Evolutionary conservation across 2,113 vertebrate species (phyloP), one percentile per base, ranked within the genome.

Genomic region (Hyperoodon ampullatus): DNA sequence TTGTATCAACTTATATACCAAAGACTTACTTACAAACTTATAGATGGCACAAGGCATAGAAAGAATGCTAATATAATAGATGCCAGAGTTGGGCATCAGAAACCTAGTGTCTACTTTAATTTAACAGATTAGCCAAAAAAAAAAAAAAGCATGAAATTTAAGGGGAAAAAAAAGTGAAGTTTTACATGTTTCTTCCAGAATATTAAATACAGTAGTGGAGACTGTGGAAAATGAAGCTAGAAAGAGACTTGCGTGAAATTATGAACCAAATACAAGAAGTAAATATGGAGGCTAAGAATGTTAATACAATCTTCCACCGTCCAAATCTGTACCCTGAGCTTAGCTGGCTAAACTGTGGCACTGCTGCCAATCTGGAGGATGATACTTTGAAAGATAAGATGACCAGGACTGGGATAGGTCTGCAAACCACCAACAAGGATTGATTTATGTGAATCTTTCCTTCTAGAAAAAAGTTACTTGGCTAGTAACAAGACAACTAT

Each of bases 101-200:
- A 82, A 63, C 23, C 44, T 86, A n/a, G 8, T n/a, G n/a, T 72
- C 18, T 44, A 14, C 66, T 42, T 93, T 23, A 92, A 77, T 70
- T 77, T 39, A 55, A 39, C 4, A 72, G 10, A 65, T 35, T 75
- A 23, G 80, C 88, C 88, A 55, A 55, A 58, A n/a, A 77, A 72
- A 90, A 90, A n/a, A 74, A 68, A 93, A 2, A 39, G 16, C 33
- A 68, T 65, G 58, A 93, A 90, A 70, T 60, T 93, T 68, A 65
- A 87, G 28, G 4, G 55, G 19, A 0, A 2, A 18, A 14, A 50
- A 72, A 72, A 33, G 10, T 35, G 26, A 61, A 87, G 6, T 78
- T 74, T 58, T 47, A 21, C 5, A 55, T 50, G 14, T 74, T 91
- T 95, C 66, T 90, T 68, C 42, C 39, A 97, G 7, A 93, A 93